Conservation (phyloP, 2,113 vertebrate genomes). For the Thunnus maccoyii region DNA sequence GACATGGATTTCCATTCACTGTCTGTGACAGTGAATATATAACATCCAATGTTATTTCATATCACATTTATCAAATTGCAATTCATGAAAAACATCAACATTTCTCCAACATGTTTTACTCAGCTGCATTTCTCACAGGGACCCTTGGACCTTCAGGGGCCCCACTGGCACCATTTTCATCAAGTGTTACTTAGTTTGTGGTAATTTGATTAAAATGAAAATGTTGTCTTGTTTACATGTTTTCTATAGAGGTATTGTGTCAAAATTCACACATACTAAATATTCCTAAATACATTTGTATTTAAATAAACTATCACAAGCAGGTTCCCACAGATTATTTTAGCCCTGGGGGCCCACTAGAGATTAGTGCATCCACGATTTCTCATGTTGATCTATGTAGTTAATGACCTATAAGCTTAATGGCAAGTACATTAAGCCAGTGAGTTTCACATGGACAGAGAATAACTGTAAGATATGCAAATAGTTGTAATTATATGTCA, state of each 20-base stretch:
- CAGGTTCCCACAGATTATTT: too few relatives aligned
- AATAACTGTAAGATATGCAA: constrained; percentile 48
- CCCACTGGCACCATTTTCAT: background rate
- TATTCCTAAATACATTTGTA: constrained; percentile 1
- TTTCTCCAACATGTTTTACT: background rate
- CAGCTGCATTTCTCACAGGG: background rate
- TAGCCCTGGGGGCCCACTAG: background rate
- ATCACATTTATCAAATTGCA: constrained; percentile 1
- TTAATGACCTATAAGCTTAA: background rate
- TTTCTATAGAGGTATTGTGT: background rate
- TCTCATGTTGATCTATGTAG: constrained; percentile 14
- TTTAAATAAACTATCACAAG: background rate
- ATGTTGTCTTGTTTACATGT: background rate
- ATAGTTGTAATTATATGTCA: constrained; percentile 13
- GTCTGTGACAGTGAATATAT: constrained; percentile 10
- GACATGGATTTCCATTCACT: constrained; percentile 30
- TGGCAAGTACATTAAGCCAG: constrained; percentile 3
- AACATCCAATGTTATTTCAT: background rate
- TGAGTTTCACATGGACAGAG: constrained; percentile 1
- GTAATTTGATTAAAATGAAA: background rate
- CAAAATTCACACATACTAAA: constrained; percentile 16
- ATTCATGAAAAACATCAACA: background rate
- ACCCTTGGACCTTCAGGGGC: too few relatives aligned
- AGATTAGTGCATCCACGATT: background rate
- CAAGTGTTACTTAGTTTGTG: background rate